Percentiles rank a stretch among this genome's conserved stretches.
Evolutionary conservation across 2,888 invertebrate species (phyloP).

Genomic region (Lysandra coridon): DNA sequence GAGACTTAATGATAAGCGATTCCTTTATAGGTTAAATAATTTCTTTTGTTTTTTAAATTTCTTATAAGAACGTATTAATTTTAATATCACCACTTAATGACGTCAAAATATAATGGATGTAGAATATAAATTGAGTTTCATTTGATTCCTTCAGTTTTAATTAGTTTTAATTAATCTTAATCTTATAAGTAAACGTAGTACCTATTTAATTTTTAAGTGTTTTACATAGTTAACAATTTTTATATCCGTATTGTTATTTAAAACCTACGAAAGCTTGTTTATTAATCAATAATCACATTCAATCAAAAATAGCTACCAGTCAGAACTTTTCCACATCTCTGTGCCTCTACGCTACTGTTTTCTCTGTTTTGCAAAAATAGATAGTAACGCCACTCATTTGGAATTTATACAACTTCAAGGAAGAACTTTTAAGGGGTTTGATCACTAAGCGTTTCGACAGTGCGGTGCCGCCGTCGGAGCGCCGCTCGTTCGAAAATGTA

Average conservation of each 20-base stretch:
- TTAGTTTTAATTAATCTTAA: too few species aligned
- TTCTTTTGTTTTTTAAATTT: conserved; percentile 54
- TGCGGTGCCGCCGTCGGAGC: too few species aligned
- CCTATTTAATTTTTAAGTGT: background rate
- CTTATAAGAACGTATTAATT: conserved; percentile 61
- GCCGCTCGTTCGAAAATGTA: too few species aligned
- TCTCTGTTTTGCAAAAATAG: background rate
- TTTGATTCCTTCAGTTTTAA: conserved; percentile 43
- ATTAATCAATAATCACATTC: too few species aligned
- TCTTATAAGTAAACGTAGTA: background rate
- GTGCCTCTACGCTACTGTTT: too few species aligned
- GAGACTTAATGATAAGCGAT: conserved; percentile 52
- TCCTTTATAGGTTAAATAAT: conserved; percentile 47
- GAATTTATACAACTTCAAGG: background rate
- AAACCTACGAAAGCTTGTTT: too few species aligned
- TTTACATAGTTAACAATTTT: background rate
- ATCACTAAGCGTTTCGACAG: too few species aligned
- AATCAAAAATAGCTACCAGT: too few species aligned
- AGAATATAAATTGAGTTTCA: conserved; percentile 68
- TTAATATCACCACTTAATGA: conserved; percentile 73
- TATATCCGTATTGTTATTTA: too few species aligned
- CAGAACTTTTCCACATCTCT: too few species aligned
- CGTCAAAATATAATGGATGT: conserved; percentile 78
- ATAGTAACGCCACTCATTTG: background rate
- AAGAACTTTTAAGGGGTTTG: background rate